phyloP scores from a whole-genome alignment of 2,113 vertebrate species.

The Pseudorectes ferrugineus region DNA sequence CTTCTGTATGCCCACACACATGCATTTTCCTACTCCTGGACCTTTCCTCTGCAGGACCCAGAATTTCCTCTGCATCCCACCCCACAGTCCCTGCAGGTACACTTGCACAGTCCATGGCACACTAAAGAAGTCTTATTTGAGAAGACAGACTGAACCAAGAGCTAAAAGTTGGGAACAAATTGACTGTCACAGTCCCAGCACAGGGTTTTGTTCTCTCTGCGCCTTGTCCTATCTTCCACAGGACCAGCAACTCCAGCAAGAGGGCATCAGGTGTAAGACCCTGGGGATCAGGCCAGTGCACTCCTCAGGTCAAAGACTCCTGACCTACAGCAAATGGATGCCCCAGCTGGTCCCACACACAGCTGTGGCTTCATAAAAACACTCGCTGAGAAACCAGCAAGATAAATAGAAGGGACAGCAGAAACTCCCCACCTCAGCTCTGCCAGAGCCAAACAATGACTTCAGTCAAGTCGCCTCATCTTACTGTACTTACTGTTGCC shows the following conservation, averaged over 20 bases:
- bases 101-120: fast-evolving
- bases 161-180: not conserved
- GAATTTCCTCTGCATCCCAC: not conserved
- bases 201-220: not conserved
- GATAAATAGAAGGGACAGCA: not conserved
- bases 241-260: not conserved
- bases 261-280: not conserved
- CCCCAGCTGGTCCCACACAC: not conserved
- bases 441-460: not conserved
- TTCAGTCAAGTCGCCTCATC: not conserved
- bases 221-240: not conserved
- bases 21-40: not conserved
- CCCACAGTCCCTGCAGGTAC: not conserved
- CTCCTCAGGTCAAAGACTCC: not conserved
- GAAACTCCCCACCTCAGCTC: not conserved
- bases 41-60: not conserved
- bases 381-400: fast-evolving
- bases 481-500: not conserved
- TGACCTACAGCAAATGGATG: not conserved
- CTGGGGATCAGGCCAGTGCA: not conserved
- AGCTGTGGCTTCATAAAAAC: not conserved
- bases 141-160: not conserved
- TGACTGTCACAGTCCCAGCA: not conserved
- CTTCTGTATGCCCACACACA: not conserved
- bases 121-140: not conserved